Percentiles rank a stretch among this genome's conserved stretches.
These are phyloP conservation scores for Xyrichtys novacula DNA, from an alignment of 2,797 vertebrate species.

Conservation along the genomic window DNA sequence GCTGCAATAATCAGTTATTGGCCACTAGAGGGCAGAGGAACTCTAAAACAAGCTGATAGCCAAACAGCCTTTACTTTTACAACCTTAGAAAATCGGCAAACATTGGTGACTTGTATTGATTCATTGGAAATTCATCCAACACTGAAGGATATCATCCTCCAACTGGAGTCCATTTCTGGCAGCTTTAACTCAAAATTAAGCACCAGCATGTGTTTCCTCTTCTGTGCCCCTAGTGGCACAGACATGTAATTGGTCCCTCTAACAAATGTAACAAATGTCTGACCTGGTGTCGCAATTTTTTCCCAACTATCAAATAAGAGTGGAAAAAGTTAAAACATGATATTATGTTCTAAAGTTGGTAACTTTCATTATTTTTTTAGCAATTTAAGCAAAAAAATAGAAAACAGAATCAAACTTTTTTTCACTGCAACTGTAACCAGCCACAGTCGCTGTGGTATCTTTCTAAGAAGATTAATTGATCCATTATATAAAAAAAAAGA, in stretches of 20 bases:
- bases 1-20: constrained; percentile 43
- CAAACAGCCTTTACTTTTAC: constrained; percentile 34
- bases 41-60: constrained; percentile 48
- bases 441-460: no score
- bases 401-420: no score
- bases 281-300: no score
- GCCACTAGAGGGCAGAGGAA: constrained; percentile 73
- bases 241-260: background rate
- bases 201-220: constrained; percentile 11
- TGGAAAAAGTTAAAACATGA: no score
- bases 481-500: no score
- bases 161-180: background rate
- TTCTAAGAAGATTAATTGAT: no score
- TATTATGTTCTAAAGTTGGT: no score
- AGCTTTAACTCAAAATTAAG: constrained; percentile 3
- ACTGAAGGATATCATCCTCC: constrained; percentile 12
- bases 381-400: no score
- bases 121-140: constrained; percentile 18
- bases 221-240: background rate
- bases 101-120: background rate
- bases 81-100: constrained; percentile 23
- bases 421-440: no score
- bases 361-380: no score
- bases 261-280: no score
- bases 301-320: no score